Percentiles rank a stretch among this genome's conserved stretches.
phyloP scores from a whole-genome alignment of 2,888 invertebrate genomes.

The Yponomeuta evonymella region DNA sequence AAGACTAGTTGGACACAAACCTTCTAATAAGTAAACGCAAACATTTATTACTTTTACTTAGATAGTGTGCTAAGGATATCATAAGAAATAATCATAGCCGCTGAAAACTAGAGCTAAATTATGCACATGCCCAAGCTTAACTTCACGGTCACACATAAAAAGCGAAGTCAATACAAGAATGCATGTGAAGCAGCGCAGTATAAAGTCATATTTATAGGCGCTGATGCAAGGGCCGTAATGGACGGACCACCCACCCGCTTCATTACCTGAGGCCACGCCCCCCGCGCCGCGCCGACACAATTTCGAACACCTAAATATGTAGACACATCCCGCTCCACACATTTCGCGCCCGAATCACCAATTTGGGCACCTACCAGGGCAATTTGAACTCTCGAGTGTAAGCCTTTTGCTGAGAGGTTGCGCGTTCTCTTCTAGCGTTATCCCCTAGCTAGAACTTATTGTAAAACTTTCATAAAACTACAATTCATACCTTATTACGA shows the following conservation, averaged over 20 bases:
- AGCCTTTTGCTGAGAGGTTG: not conserved
- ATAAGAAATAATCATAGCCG: too few species aligned
- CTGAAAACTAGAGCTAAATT: too few species aligned
- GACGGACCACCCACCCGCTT: conserved; percentile 58
- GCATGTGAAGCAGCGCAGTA: conserved; percentile 34
- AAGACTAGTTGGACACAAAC: too few species aligned
- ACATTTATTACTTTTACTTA: too few species aligned
- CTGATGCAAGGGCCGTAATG: conserved; percentile 29
- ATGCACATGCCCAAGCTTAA: conserved; percentile 10
- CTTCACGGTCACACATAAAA: conserved; percentile 50
- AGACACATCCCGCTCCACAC: conserved; percentile 39
- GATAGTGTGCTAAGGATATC: too few species aligned
- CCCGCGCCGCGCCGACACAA: conserved; percentile 46
- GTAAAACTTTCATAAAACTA: too few species aligned
- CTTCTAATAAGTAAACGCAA: too few species aligned
- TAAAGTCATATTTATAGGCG: conserved; percentile 54
- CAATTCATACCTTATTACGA: too few species aligned
- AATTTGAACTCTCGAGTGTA: not conserved
- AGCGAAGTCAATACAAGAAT: conserved; percentile 51
- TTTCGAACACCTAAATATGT: conserved; percentile 48
- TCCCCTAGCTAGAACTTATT: too few species aligned
- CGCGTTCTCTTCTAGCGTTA: too few species aligned
- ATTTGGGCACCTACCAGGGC: conserved; percentile 42
- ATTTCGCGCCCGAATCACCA: conserved; percentile 31
- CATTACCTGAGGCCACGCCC: conserved; percentile 54